Evolutionary conservation across 2,888 invertebrate genomes (phyloP), one percentile per base, ranked within the genome.

Genomic region (Drosophila heteroneura): DNA sequence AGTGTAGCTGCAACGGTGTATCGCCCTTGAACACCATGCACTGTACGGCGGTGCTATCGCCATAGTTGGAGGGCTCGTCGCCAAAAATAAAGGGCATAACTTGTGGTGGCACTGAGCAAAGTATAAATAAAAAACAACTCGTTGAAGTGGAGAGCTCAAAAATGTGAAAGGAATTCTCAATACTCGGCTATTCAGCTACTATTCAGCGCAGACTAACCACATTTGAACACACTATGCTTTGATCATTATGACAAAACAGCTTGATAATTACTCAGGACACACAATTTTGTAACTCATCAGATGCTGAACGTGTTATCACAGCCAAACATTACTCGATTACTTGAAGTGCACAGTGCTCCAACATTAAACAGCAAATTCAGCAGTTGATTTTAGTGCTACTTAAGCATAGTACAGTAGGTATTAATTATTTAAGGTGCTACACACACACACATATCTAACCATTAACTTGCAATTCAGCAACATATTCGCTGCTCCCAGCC

Each of bases 1-100:
- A 97, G 62, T 95, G 95, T 64, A 97, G 96, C 89, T 95, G 95
- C 41, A 97, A 94, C 10, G 97, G 97, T 60, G 95, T 94, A 92
- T 97, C 97, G 53, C 98, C 97, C 93, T 97, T 96, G 57, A 95
- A 95, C 49, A 97, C 96, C 94, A 96, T 95, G 92, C 97, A 97
- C 79, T 95, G 95, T 5, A 96, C 95, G 67, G 96, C 96, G 47
- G 96, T 96, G 77, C 96, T 95, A 78, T 97, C 97, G 7, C 97
- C 97, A 70, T 96, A 96, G 91, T 97, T 96, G 54, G 96, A 95
- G 66, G 96, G 95, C 82, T 96, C 96, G 60, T 96, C 96, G 67
- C 97, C 97, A 90, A 97, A 97, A 73, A 95, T 94, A 92, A 97
- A 96, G 70, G 96, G 96, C 93, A 96, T 95, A 91, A 97, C 96